Evolutionary conservation across 2,888 invertebrate species (phyloP), one percentile per base, ranked within the genome.

Genomic region (Hoplodrina ambigua): DNA sequence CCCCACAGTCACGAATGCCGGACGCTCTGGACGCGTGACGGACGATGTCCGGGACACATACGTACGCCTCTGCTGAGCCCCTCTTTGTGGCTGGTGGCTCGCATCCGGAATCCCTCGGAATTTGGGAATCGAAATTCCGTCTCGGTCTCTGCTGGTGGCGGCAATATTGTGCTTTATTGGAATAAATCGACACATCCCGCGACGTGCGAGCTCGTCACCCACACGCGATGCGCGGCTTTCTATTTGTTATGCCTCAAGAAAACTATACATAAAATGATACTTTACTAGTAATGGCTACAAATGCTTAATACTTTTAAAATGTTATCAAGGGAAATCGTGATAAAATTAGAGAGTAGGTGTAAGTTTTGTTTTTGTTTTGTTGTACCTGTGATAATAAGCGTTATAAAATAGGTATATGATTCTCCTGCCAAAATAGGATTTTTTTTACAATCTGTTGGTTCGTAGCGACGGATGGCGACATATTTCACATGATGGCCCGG

Each of bases 41-140:
- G 59, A 67, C 69, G 69, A 52, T 64, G 64, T 80, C 46, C 53
- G 65, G 61, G 33, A 55, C 67, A 61, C 53, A 50, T 25, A 30
- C 41, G 53, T 53, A 57, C 37, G 55, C 58, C 25, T 19, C 65
- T 25, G 55, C 50, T 17, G 50, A 64, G 11, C 33, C 25, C 11
- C 60, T 63, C 63, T 56, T 50, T 72, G 65, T 71, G 62, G 56
- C 50, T 72, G 54, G 25, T 72, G 66, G 57, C 66, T 61, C 25
- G 46, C 54, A 60, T 63, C 72, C 54, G 63, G 33, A 46, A 46
- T 68, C 56, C 53, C 41, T 53, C 7, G 60, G 70, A 72, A 80
- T 72, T 56, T 30, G 52, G 55, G 73, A 69, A 72, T 82, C 17
- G 55, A 74, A 78, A 82, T 82, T 68, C 72, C 53, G 66, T 30